Evolutionary conservation across 2,113 vertebrate genomes (phyloP).

Genomic region (Hoplias malabaricus): DNA sequence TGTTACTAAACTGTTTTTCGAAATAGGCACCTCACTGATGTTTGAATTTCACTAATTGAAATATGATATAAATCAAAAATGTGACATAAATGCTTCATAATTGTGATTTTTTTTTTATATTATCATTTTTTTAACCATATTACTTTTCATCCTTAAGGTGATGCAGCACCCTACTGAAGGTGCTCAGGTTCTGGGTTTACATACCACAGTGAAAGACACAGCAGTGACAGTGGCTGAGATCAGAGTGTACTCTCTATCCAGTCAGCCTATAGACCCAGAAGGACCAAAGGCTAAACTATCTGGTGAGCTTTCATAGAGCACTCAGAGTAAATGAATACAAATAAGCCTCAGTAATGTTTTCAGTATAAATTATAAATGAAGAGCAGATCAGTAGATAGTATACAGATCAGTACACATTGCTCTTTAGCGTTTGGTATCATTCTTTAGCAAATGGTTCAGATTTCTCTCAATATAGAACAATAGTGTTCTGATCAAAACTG

Average conservation of each 20-base stretch:
- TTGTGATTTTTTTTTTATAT: slow-evolving; percentile 14
- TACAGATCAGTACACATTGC: not conserved
- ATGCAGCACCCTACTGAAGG: slow-evolving; percentile 92
- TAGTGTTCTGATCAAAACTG: no score
- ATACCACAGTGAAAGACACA: slow-evolving; percentile 86
- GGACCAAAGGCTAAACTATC: slow-evolving; percentile 87
- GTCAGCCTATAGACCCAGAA: slow-evolving; percentile 91
- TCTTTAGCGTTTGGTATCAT: not conserved
- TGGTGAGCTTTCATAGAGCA: slow-evolving; percentile 61
- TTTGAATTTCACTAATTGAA: no score
- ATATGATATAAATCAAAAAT: no score
- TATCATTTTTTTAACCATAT: not conserved
- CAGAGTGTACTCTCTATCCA: slow-evolving; percentile 87
- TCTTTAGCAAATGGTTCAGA: not conserved
- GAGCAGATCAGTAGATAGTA: not conserved
- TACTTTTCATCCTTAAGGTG: slow-evolving; percentile 67
- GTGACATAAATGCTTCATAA: no score
- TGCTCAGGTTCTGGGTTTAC: slow-evolving; percentile 84
- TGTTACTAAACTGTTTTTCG: not conserved
- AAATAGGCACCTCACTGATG: no score
- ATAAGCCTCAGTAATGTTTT: not conserved
- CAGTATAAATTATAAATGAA: not conserved
- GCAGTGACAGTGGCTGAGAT: slow-evolving; percentile 86
- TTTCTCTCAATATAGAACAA: not conserved
- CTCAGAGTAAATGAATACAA: not conserved